These are phyloP conservation scores for Hypolimnas misippus DNA, from an alignment of 2,888 invertebrate genomes.

Conservation along the genomic window DNA sequence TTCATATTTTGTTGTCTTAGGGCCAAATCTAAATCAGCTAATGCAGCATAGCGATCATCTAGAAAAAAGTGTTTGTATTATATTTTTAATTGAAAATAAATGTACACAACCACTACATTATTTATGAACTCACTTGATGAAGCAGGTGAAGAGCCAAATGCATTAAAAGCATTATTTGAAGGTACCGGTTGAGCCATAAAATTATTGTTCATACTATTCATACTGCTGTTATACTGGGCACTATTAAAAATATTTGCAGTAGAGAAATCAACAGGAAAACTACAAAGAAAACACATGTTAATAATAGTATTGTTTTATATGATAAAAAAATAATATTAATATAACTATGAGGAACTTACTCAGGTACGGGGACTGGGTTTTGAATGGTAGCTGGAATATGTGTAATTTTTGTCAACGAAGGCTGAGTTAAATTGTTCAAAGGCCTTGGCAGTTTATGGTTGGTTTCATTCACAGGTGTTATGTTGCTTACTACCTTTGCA, in stretches of 20 bases:
- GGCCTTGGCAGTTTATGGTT: constrained; percentile 69
- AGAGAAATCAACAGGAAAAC: constrained; percentile 89
- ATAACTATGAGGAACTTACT: constrained; percentile 57
- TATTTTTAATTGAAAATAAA: constrained; percentile 9
- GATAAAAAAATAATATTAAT: background rate
- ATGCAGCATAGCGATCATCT: constrained; percentile 97
- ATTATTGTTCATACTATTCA: constrained; percentile 70
- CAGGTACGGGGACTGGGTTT: constrained; percentile 64
- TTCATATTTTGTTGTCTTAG: constrained; percentile 85
- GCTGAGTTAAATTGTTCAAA: constrained; percentile 60
- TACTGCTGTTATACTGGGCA: constrained; percentile 73
- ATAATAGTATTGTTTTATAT: background rate
- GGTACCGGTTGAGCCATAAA: constrained; percentile 73
- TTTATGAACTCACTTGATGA: constrained; percentile 61
- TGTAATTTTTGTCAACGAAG: constrained; percentile 54
- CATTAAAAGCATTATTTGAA: constrained; percentile 59
- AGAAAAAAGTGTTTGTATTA: constrained; percentile 25
- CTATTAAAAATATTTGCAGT: constrained; percentile 89
- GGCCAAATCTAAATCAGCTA: constrained; percentile 95
- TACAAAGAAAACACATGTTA: constrained; percentile 51
- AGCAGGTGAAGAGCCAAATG: constrained; percentile 57
- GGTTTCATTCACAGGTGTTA: constrained; percentile 56
- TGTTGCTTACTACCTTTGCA: constrained; percentile 65
- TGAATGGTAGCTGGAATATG: constrained; percentile 38
- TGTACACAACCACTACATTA: background rate